These are phyloP conservation scores for Cydia strobilella DNA, from an alignment of 1,140 invertebrate species.

Conservation along the genomic window DNA sequence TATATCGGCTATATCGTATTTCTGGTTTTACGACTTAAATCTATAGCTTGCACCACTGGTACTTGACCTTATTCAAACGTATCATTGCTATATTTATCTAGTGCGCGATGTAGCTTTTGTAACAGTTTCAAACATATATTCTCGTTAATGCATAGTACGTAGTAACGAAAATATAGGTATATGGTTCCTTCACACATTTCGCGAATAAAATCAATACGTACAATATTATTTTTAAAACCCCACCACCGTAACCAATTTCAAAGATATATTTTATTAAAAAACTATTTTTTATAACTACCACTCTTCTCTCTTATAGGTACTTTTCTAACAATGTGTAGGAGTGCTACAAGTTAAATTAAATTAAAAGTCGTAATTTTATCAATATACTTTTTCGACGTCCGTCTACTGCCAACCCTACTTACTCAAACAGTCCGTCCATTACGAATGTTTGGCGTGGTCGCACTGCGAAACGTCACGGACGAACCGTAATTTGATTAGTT, in stretches of 20 bases:
- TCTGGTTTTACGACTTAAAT: conserved; percentile 23
- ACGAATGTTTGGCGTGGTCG: conserved; percentile 29
- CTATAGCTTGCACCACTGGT: conserved; percentile 21
- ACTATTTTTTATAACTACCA: too few species aligned
- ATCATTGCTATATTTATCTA: conserved; percentile 25
- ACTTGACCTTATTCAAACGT: conserved; percentile 27
- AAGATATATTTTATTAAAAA: too few species aligned
- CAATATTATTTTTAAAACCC: too few species aligned
- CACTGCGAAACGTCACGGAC: conserved; percentile 21
- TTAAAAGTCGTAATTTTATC: too few species aligned
- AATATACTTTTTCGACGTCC: neutral
- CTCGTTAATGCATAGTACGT: too few species aligned
- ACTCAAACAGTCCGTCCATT: conserved; percentile 22
- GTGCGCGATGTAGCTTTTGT: conserved; percentile 14
- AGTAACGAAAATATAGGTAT: too few species aligned
- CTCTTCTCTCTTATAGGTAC: too few species aligned
- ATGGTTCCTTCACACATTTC: too few species aligned
- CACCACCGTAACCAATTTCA: too few species aligned
- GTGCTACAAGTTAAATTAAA: too few species aligned
- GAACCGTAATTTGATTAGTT: conserved; percentile 31
- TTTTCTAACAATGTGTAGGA: too few species aligned
- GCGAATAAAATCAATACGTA: too few species aligned
- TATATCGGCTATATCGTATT: conserved; percentile 8
- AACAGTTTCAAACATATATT: neutral
- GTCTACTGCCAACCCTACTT: conserved; percentile 13